phyloP scores from a whole-genome alignment of 2,888 invertebrate genomes.

The Dioctria rufipes region DNA sequence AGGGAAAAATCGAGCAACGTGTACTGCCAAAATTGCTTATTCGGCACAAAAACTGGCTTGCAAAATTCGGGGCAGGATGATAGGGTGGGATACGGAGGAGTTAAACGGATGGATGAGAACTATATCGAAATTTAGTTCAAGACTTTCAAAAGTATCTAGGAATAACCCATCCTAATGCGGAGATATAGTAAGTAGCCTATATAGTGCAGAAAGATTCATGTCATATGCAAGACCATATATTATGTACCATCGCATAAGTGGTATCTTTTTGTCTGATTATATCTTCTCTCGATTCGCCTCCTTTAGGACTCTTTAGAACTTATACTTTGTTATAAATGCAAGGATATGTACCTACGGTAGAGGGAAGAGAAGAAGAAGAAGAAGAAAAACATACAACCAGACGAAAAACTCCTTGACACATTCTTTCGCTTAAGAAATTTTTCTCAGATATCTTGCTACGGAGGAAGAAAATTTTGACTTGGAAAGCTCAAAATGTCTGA shows the following conservation, averaged over 20 bases:
- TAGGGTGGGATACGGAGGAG: no score
- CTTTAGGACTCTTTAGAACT: background rate
- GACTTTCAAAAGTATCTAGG: conserved; percentile 8
- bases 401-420: conserved; percentile 35
- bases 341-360: background rate
- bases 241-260: background rate
- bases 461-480: conserved; percentile 24
- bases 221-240: conserved; percentile 20
- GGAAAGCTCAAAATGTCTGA: conserved; percentile 1
- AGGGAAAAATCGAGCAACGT: conserved; percentile 19
- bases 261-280: conserved; percentile 36
- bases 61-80: background rate
- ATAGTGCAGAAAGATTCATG: background rate
- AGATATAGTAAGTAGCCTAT: conserved; percentile 1
- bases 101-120: no score
- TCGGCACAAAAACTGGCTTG: conserved; percentile 20
- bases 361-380: no score
- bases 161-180: background rate
- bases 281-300: conserved; percentile 22
- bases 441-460: conserved; percentile 14
- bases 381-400: background rate
- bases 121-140: conserved; percentile 28
- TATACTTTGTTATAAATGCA: conserved; percentile 29
- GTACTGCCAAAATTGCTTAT: conserved; percentile 33
- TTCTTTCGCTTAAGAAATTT: conserved; percentile 26